Evolutionary conservation across 1,140 invertebrate genomes (phyloP).

Genomic region (Ostrea denselamellosa): DNA sequence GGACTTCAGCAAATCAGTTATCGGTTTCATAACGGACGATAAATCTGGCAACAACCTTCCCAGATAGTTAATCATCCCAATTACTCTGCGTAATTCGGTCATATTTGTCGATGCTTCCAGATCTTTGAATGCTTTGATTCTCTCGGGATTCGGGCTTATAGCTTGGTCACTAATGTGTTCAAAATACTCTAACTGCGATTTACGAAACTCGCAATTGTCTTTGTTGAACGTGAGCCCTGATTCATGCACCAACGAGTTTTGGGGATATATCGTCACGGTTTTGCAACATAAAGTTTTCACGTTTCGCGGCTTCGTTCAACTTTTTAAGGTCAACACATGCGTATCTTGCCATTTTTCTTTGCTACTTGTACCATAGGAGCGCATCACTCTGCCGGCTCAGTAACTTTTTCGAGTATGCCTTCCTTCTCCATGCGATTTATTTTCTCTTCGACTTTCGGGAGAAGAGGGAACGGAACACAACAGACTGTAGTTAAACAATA

Average conservation of each 20-base stretch:
- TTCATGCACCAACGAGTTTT: slow-evolving; percentile 42
- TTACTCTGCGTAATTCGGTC: no score
- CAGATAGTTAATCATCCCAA: no score
- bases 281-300: slow-evolving; percentile 51
- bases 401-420: slow-evolving; percentile 58
- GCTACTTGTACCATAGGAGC: slow-evolving; percentile 65
- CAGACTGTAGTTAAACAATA: no score
- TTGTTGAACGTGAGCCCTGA: no score
- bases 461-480: slow-evolving; percentile 58
- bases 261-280: slow-evolving; percentile 50
- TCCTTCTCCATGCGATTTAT: slow-evolving; percentile 56
- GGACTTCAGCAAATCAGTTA: slow-evolving; percentile 43
- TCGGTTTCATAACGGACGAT: no score
- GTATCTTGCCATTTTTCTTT: slow-evolving; percentile 50
- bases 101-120: no score
- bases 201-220: no score
- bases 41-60: no score
- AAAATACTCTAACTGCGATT: no score
- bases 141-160: no score
- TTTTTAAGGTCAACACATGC: slow-evolving; percentile 59
- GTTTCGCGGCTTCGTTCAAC: slow-evolving; percentile 52
- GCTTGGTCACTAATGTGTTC: no score
- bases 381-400: slow-evolving; percentile 60
- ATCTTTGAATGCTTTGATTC: no score
- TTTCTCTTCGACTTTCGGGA: slow-evolving; percentile 64